phyloP scores from a whole-genome alignment of 1,140 invertebrate species.

The Caenorhabditis briggsae region DNA sequence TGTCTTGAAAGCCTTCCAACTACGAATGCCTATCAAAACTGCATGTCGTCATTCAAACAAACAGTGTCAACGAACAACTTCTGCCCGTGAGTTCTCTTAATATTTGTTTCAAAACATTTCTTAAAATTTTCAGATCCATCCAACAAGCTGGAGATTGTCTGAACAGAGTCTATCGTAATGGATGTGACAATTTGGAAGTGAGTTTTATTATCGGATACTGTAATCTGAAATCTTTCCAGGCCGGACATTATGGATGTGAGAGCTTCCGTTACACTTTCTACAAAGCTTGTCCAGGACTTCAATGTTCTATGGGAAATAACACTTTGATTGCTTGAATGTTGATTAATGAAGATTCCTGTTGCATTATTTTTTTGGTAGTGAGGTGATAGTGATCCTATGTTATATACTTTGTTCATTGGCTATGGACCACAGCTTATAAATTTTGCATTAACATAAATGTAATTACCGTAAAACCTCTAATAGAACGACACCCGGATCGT shows the following conservation, averaged over 20 bases:
- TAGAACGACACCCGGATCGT: too few relatives aligned
- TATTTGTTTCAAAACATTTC: background rate
- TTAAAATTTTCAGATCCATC: conserved; percentile 12
- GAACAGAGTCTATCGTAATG: conserved; percentile 5
- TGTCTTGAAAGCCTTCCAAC: background rate
- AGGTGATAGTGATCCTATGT: too few relatives aligned
- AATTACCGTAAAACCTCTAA: too few relatives aligned
- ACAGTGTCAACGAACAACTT: conserved; percentile 12
- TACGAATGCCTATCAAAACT: conserved; percentile 17
- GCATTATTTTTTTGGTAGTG: too few relatives aligned
- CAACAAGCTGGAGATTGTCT: conserved; percentile 35
- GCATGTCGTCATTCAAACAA: conserved; percentile 39
- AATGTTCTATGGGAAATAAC: background rate
- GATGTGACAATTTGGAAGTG: background rate
- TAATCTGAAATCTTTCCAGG: background rate
- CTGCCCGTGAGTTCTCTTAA: conserved; percentile 30
- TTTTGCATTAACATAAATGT: too few relatives aligned
- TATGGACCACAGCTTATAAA: too few relatives aligned
- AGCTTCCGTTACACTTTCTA: conserved; percentile 52
- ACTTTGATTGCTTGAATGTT: too few relatives aligned
- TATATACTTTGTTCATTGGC: too few relatives aligned
- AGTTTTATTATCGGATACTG: background rate
- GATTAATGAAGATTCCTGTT: too few relatives aligned
- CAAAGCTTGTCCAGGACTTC: conserved; percentile 20
- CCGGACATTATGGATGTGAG: conserved; percentile 56